Base-by-base conservation (phyloP, 2,888 invertebrate species). In the Spodoptera littoralis region DNA sequence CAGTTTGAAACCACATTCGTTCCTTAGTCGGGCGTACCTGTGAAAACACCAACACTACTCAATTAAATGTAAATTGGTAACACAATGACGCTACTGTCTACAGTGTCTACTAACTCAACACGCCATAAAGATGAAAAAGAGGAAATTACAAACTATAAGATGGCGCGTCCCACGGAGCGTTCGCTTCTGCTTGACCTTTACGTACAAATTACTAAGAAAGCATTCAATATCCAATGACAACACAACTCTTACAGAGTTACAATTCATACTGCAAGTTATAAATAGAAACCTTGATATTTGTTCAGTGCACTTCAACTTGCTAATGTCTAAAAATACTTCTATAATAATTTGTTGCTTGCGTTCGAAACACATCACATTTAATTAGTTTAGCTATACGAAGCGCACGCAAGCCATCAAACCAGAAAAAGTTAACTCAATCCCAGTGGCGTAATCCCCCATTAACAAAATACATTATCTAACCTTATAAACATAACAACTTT, bases 1-100 rank as follows among this genome's bases (percentile, higher is more conserved):
- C 6, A 30, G 36, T 36, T 2, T 36, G 36, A 36, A 36, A 36
- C 36, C 36, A 8, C 4, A 6, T 36, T 36, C 36, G 6, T 36
- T 36, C 9, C 36, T 1, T 8, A 36, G 8, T 36, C 6, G 8
- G 6, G 6, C 36, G 36, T 36, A 36, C 36, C 36, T 36, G 8
- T 1, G 36, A 36, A 36, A 48, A 3, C n/a, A 42, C 42, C 13
- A 48, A 1, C 13, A 30, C 30, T 11, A 30, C 11, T 43, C 3
- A 44, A 49, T 57, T 30, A 13, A 57, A 44, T 57, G 22, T 27
- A 49, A 57, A 57, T 49, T 46, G 27, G 46, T 47, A 13, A 52
- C 27, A 27, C 22, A 59, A 24, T 47, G 3, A 12, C 24, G 36
- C 4, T 8, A 36, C 43, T 43, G 49, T 8, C 13, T 13, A 44